phyloP scores from a whole-genome alignment of 2,888 invertebrate genomes.

The Lordiphosa andalusiaca region DNA sequence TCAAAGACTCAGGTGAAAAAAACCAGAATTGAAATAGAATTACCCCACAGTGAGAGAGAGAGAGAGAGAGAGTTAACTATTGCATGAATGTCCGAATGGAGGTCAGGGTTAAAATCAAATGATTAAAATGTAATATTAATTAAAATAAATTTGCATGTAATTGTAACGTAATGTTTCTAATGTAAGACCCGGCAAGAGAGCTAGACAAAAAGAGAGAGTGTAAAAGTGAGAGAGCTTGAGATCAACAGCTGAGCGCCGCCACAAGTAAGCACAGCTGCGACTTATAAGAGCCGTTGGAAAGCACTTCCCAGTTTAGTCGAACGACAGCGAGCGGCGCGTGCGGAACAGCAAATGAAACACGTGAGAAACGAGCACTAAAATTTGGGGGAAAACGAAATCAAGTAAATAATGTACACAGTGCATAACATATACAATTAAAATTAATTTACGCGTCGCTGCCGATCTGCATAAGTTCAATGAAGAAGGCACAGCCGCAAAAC shows the following conservation, averaged over 20 bases:
- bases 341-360: constrained; percentile 30
- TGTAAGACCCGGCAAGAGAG: constrained; percentile 19
- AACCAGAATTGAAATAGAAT: constrained; percentile 20
- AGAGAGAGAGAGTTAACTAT: not conserved
- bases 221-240: constrained; percentile 22
- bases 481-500: constrained; percentile 39
- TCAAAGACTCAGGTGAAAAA: constrained; percentile 12
- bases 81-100: constrained; percentile 5
- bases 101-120: constrained; percentile 7
- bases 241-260: constrained; percentile 41
- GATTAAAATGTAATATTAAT: not conserved
- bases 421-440: constrained; percentile 57
- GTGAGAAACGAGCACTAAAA: constrained; percentile 10
- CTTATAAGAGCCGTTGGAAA: constrained; percentile 56
- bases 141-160: constrained; percentile 3
- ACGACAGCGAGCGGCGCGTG: constrained; percentile 50
- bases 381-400: constrained; percentile 42
- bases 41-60: constrained; percentile 1
- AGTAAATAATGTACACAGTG: constrained; percentile 56
- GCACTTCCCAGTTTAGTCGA: constrained; percentile 52
- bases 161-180: constrained; percentile 15
- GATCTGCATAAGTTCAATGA: constrained; percentile 73
- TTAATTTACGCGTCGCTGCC: constrained; percentile 60
- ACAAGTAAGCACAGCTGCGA: constrained; percentile 48
- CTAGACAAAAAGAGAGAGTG: constrained; percentile 5